A percentile compares a stretch with the other conserved stretches of the same genome.
These are phyloP conservation scores for Sebastes iracundus DNA, from an alignment of 2,797 vertebrate species.

Conservation along the genomic window DNA sequence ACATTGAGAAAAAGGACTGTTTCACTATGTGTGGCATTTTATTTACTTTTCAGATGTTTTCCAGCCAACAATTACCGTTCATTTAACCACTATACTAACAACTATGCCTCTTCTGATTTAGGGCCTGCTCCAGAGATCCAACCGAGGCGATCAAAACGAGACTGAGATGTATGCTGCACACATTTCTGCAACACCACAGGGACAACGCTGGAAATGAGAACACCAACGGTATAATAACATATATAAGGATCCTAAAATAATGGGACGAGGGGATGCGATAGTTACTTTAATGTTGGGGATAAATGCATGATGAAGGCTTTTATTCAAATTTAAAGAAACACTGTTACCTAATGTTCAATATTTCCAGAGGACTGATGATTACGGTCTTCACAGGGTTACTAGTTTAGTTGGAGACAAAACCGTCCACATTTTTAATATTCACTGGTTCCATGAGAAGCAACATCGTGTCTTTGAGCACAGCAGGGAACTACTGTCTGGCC, in stretches of 20 bases:
- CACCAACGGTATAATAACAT: slow-evolving; percentile 77
- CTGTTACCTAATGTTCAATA: neutral
- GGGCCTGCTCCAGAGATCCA: slow-evolving; percentile 88
- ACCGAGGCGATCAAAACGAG: slow-evolving; percentile 82
- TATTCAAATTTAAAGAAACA: neutral
- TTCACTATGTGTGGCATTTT: neutral
- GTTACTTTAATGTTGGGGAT: neutral
- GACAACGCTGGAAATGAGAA: slow-evolving; percentile 71
- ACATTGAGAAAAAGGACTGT: neutral
- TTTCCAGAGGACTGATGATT: neutral
- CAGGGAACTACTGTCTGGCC: neutral
- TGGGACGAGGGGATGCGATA: neutral
- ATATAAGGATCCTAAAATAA: neutral
- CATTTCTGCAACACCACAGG: slow-evolving; percentile 81
- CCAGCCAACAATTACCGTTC: neutral
- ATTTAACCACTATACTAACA: neutral
- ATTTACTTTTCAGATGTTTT: neutral
- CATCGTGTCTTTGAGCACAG: neutral
- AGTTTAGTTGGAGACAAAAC: neutral
- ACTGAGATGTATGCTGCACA: slow-evolving; percentile 85
- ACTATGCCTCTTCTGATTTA: slow-evolving; percentile 44
- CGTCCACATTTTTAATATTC: neutral
- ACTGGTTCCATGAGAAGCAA: neutral
- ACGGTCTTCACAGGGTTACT: neutral
- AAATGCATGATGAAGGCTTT: neutral